Base-by-base conservation (phyloP, 2,113 vertebrate species). In the Sorex araneus region DNA sequence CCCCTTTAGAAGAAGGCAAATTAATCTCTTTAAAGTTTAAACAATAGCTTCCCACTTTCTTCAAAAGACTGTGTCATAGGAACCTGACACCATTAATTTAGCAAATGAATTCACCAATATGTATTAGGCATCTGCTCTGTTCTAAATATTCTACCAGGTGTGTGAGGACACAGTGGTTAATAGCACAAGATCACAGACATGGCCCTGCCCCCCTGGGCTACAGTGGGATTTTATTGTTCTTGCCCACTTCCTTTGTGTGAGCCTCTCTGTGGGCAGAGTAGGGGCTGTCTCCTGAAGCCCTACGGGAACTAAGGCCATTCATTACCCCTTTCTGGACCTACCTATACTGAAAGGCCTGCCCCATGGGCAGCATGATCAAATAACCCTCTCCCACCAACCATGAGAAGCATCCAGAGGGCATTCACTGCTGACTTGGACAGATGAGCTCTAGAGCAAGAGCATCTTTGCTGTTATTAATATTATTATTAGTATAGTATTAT, bases 1-100 rank as follows among this genome's bases (percentile, higher is more conserved):
- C 64, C 40, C 25, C 74, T 69, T 89, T 89, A 84, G 90, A 54
- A 50, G 2, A 86, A 47, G 78, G 60, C 27, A 64, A 11, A 30
- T 19, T 78, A 40, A 1, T 66, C 34, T 57, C 43, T 67, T 96
- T 93, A 84, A 64, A 80, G 19, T 89, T 90, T 95, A 93, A 95
- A 70, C 64, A 87, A 47, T 60, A 93, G 50, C 67, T 92, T 23
- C 64, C 63, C 66, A 70, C 32, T 5, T 5, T 77, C 2, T 50
- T 92, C 90, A 23, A n/a, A 93, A 84, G 60, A 25, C 45, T 95
- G n/a, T 64, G 40, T 40, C 32, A 70, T 63, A 79, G 54, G 47
- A 43, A 78, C 11, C 70, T 80, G 70, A 81, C 60, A 40, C 23
- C 30, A 85, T 27, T 66, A 78, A 84, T 79, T 77, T 47, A 64